Conservation (phyloP, 2,888 invertebrate species). For the Antheraea yamamai region DNA sequence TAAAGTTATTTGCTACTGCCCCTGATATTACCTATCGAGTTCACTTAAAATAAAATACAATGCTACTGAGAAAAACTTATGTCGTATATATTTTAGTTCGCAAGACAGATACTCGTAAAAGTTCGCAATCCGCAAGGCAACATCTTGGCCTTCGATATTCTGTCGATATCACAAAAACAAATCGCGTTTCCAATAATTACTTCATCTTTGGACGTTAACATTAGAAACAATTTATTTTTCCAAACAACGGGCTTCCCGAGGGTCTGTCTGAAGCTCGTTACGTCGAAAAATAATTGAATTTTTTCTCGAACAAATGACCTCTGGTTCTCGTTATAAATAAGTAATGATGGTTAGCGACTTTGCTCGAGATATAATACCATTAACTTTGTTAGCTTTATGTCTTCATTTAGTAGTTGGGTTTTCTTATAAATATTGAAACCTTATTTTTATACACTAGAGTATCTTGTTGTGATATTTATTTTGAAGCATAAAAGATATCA, state of each 20-base stretch:
- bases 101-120: not conserved
- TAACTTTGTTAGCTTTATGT: not conserved
- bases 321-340: slow-evolving; percentile 11
- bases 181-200: slow-evolving; percentile 29
- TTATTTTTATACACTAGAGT: not conserved
- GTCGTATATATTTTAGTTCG: not conserved
- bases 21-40: no score
- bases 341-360: slow-evolving; percentile 11
- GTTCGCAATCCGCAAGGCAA: not conserved
- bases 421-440: not conserved
- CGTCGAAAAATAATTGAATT: slow-evolving; percentile 14
- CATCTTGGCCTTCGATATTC: not conserved
- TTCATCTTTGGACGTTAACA: slow-evolving; percentile 4
- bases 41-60: not conserved
- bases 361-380: not conserved
- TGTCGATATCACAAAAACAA: slow-evolving; percentile 29
- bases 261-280: slow-evolving; percentile 14
- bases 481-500: not conserved
- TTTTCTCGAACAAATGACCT: slow-evolving; percentile 16
- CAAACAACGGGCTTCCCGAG: slow-evolving; percentile 4
- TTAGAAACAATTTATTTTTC: slow-evolving; percentile 7
- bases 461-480: not conserved
- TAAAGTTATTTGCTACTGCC: not conserved
- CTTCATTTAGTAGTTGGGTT: not conserved
- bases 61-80: not conserved